Percentiles rank a stretch among this genome's conserved stretches.
Conservation (phyloP, 2,113 vertebrate species). For the Paradoxurus hermaphroditus region DNA sequence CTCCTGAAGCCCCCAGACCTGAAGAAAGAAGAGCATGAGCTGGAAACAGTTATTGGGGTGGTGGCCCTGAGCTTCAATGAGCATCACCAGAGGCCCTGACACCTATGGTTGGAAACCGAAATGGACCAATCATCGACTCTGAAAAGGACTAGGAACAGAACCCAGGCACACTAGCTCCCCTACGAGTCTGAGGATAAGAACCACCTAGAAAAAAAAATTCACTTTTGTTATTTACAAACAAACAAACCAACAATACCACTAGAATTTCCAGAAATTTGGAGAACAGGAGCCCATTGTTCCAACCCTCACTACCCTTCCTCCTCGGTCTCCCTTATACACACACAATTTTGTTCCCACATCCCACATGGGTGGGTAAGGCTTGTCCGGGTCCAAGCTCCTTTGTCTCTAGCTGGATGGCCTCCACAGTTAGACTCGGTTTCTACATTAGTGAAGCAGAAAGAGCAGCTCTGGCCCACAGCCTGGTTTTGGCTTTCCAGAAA, state of each 20-base stretch:
- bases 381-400: background rate
- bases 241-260: background rate
- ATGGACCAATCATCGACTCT: background rate
- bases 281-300: background rate
- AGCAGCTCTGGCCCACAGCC: background rate
- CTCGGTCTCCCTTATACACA: background rate
- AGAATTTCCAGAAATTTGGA: background rate
- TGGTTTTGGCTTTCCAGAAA: background rate
- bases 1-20: background rate
- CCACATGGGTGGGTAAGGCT: accelerated
- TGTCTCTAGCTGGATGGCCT: background rate
- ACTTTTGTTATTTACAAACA: background rate
- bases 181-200: background rate
- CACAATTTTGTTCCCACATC: background rate
- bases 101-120: background rate
- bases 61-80: background rate
- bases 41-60: background rate
- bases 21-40: background rate
- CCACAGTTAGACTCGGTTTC: background rate
- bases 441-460: background rate
- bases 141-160: background rate
- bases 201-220: background rate
- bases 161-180: background rate
- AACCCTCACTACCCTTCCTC: background rate
- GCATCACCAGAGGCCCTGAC: background rate